Conservation (phyloP, 2,888 invertebrate genomes). For the Vesta saturnalis region DNA sequence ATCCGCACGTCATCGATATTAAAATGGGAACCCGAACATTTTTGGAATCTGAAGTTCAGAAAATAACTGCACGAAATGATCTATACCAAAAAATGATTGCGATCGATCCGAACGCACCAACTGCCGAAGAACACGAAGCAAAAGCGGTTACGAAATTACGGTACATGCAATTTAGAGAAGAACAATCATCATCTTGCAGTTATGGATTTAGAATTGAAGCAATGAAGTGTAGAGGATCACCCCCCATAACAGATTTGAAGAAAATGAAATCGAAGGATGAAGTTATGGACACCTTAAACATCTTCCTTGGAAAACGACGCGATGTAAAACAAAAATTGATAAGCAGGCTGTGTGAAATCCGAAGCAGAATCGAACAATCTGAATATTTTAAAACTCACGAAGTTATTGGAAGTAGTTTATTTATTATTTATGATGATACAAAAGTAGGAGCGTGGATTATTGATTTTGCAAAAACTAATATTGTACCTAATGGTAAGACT, state of each 20-base stretch:
- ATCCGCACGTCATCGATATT: constrained; percentile 96
- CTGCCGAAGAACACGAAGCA: constrained; percentile 79
- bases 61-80: constrained; percentile 83
- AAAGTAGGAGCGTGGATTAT: constrained; percentile 95
- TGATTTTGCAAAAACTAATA: constrained; percentile 94
- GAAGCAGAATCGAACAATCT: constrained; percentile 82
- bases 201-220: constrained; percentile 97
- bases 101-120: constrained; percentile 88
- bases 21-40: constrained; percentile 98
- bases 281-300: constrained; percentile 76
- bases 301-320: constrained; percentile 75
- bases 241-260: constrained; percentile 89
- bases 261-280: constrained; percentile 83
- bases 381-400: constrained; percentile 88
- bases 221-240: constrained; percentile 84
- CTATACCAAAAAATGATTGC: constrained; percentile 96
- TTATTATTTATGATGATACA: constrained; percentile 90
- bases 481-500: constrained; percentile 72
- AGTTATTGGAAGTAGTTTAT: constrained; percentile 93
- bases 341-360: constrained; percentile 79
- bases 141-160: constrained; percentile 93
- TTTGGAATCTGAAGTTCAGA: constrained; percentile 93
- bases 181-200: constrained; percentile 90
- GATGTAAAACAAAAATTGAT: constrained; percentile 76
- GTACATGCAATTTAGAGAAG: constrained; percentile 96